These are phyloP conservation scores for Hyperoplus immaculatus DNA, from an alignment of 2,797 vertebrate genomes.

Conservation along the genomic window DNA sequence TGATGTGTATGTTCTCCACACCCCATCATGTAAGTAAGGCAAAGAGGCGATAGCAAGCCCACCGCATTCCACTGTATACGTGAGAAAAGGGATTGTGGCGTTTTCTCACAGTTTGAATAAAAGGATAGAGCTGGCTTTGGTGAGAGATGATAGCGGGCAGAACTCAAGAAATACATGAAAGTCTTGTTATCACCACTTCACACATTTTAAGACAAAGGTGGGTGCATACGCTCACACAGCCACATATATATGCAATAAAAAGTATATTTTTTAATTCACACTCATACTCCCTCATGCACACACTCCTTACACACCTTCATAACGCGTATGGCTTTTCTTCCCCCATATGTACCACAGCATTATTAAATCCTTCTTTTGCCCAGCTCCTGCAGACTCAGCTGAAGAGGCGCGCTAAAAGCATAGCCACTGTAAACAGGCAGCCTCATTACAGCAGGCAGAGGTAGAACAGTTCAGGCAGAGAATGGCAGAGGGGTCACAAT, in stretches of 20 bases:
- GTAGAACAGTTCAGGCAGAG: slow-evolving; percentile 69
- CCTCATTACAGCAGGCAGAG: slow-evolving; percentile 75
- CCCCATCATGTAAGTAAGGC: slow-evolving; percentile 11
- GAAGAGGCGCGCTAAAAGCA: slow-evolving; percentile 61
- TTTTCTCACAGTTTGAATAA: slow-evolving; percentile 66
- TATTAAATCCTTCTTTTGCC: slow-evolving; percentile 63
- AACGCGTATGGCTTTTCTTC: slow-evolving; percentile 20
- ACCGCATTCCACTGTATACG: slow-evolving; percentile 31
- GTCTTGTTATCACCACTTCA: slow-evolving; percentile 22
- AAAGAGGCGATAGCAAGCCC: slow-evolving; percentile 39
- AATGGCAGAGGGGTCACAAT: slow-evolving; percentile 77
- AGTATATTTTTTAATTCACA: slow-evolving; percentile 13
- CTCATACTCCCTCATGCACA: slow-evolving; percentile 26
- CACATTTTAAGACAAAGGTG: slow-evolving; percentile 19
- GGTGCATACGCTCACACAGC: not conserved
- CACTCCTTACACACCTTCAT: slow-evolving; percentile 28
- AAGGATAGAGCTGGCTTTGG: slow-evolving; percentile 27
- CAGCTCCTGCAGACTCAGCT: slow-evolving; percentile 37
- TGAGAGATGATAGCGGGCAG: slow-evolving; percentile 23
- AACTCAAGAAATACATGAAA: slow-evolving; percentile 19
- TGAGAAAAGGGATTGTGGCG: slow-evolving; percentile 64
- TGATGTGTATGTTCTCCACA: slow-evolving; percentile 28
- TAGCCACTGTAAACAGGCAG: slow-evolving; percentile 72
- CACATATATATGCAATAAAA: not conserved
- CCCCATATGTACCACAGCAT: slow-evolving; percentile 49